Evolutionary conservation across 2,797 vertebrate genomes (phyloP).

Genomic region (Acanthurus leucopareius): DNA sequence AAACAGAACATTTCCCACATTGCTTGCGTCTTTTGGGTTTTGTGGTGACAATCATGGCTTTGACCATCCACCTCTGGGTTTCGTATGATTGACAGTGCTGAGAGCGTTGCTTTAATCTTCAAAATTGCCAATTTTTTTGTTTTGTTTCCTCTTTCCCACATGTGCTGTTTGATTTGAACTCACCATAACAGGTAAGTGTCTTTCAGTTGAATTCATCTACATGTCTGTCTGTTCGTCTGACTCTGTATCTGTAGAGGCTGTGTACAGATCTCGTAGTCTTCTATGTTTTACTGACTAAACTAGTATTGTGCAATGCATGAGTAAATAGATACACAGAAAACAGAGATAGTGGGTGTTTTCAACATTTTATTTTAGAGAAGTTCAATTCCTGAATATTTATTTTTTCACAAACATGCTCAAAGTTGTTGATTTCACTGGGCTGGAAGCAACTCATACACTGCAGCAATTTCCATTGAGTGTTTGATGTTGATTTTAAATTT

Average conservation of each 20-base stretch:
- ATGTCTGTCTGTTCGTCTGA: neutral
- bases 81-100: neutral
- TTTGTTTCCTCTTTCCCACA: constrained; percentile 38
- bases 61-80: neutral
- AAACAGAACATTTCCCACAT: neutral
- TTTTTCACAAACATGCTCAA: neutral
- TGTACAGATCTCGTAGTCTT: neutral
- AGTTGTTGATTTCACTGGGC: constrained; percentile 25
- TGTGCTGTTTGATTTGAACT: constrained; percentile 33
- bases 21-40: neutral
- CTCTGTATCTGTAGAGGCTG: neutral
- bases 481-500: neutral
- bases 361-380: constrained; percentile 3
- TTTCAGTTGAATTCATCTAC: constrained; percentile 8
- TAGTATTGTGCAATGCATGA: constrained; percentile 7
- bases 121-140: constrained; percentile 5
- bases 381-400: neutral
- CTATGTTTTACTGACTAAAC: constrained; percentile 2
- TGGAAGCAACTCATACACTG: constrained; percentile 37
- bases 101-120: neutral
- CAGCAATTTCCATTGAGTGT: constrained; percentile 29
- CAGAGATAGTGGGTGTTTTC: constrained; percentile 1
- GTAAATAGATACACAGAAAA: constrained; percentile 2
- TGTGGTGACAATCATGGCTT: neutral
- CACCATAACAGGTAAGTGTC: constrained; percentile 57